phyloP scores from a whole-genome alignment of 2,797 vertebrate species.

The Malacoraja senta region DNA sequence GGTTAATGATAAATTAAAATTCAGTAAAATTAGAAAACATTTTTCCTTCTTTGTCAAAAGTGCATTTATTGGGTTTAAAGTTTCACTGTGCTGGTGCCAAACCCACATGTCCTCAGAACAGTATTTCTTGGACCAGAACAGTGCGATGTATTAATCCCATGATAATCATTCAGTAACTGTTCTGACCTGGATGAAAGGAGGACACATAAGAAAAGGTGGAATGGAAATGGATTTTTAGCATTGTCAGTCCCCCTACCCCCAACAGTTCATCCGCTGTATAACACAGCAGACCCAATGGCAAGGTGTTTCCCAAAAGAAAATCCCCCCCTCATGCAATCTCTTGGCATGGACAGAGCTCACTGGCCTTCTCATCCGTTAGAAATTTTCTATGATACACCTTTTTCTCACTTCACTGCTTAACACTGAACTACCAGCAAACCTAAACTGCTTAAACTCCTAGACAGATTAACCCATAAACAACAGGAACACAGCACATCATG shows the following conservation, averaged over 20 bases:
- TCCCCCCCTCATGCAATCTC: too few species aligned
- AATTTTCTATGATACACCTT: not conserved
- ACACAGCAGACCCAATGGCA: not conserved
- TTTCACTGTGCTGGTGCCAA: conserved; percentile 10
- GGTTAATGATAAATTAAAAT: not conserved
- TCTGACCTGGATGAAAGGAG: not conserved
- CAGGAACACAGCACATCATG: too few species aligned
- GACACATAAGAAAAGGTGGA: not conserved
- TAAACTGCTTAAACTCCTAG: not conserved
- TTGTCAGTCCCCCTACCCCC: too few species aligned
- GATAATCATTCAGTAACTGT: conserved; percentile 18
- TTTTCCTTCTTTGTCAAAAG: conserved; percentile 31
- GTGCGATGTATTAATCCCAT: not conserved
- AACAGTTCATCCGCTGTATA: not conserved
- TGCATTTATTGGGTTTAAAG: conserved; percentile 27
- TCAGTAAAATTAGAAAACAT: conserved; percentile 34
- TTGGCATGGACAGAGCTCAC: not conserved
- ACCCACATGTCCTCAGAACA: conserved; percentile 10
- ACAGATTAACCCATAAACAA: not conserved
- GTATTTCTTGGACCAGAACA: not conserved
- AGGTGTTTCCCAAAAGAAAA: not conserved
- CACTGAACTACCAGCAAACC: not conserved
- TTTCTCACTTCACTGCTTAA: not conserved
- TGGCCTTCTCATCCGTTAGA: too few species aligned
- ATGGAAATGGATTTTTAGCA: not conserved